phyloP scores from a whole-genome alignment of 2,888 invertebrate species.

The Ditylenchus weischeri region DNA sequence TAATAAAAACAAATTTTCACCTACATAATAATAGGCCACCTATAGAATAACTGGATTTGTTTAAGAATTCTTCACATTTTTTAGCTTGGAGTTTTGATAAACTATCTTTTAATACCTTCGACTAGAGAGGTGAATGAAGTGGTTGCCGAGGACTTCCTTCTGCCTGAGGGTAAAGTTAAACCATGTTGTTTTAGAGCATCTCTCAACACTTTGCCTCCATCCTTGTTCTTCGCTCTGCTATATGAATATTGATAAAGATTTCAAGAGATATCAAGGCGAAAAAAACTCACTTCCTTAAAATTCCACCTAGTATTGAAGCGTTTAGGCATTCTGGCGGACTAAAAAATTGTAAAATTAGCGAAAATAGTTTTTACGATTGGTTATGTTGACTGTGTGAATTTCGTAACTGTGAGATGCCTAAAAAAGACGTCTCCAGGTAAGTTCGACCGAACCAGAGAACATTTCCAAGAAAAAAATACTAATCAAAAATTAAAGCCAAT shows the following conservation, averaged over 20 bases:
- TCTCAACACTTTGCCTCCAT: slow-evolving; percentile 21
- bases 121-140: slow-evolving; percentile 1
- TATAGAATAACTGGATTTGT: too few relatives aligned
- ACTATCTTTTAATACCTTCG: neutral
- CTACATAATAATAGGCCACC: too few relatives aligned
- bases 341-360: too few relatives aligned
- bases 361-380: too few relatives aligned
- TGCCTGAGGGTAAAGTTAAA: neutral
- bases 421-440: too few relatives aligned
- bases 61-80: neutral
- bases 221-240: slow-evolving; percentile 18
- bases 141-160: neutral
- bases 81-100: neutral
- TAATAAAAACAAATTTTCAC: too few relatives aligned
- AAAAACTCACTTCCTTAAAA: slow-evolving; percentile 17
- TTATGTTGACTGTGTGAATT: too few relatives aligned
- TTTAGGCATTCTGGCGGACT: slow-evolving; percentile 22
- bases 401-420: too few relatives aligned
- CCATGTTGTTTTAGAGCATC: slow-evolving; percentile 4
- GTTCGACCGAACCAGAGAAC: too few relatives aligned
- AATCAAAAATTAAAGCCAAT: too few relatives aligned
- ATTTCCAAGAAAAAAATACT: too few relatives aligned
- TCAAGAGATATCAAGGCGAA: too few relatives aligned
- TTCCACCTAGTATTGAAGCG: slow-evolving; percentile 25
- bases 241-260: neutral